These are phyloP conservation scores for Caenorhabditis sp. DNA, from an alignment of 2,888 invertebrate species.

Conservation along the genomic window DNA sequence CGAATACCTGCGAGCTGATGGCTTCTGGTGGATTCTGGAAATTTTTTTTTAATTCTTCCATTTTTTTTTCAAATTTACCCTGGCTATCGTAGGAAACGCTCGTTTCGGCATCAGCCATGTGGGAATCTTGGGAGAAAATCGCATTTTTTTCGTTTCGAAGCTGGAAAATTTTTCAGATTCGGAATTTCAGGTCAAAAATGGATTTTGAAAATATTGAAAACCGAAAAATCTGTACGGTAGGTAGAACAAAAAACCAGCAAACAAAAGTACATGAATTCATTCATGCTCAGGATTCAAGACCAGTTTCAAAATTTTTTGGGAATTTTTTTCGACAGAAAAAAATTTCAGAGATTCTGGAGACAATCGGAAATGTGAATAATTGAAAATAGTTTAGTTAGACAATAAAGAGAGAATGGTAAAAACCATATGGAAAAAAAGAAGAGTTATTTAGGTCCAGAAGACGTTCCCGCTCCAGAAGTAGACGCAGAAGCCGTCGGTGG, in stretches of 20 bases:
- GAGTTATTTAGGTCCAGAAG: not conserved
- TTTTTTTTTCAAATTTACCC: not conserved
- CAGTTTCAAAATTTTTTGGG: not conserved
- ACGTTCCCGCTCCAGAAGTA: not conserved
- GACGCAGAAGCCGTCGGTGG: not conserved
- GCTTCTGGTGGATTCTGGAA: slow-evolving; percentile 14
- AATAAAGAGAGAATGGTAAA: not conserved
- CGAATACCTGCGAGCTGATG: slow-evolving; percentile 11
- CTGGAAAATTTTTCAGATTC: no score
- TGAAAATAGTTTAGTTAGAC: not conserved
- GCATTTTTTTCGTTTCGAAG: slow-evolving; percentile 29
- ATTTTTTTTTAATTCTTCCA: not conserved
- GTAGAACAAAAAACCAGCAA: no score
- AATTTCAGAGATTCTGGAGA: not conserved
- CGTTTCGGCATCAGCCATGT: not conserved
- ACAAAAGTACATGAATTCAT: no score
- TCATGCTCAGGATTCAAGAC: no score
- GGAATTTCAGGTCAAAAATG: not conserved
- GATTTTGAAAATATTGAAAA: no score
- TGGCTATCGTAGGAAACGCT: not conserved
- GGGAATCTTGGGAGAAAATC: not conserved
- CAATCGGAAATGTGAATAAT: no score
- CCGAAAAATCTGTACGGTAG: no score
- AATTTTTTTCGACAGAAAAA: not conserved
- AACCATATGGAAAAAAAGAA: not conserved